Evolutionary conservation across 2,888 invertebrate species (phyloP), one percentile per base, ranked within the genome.

Genomic region (Nymphalis c-album): DNA sequence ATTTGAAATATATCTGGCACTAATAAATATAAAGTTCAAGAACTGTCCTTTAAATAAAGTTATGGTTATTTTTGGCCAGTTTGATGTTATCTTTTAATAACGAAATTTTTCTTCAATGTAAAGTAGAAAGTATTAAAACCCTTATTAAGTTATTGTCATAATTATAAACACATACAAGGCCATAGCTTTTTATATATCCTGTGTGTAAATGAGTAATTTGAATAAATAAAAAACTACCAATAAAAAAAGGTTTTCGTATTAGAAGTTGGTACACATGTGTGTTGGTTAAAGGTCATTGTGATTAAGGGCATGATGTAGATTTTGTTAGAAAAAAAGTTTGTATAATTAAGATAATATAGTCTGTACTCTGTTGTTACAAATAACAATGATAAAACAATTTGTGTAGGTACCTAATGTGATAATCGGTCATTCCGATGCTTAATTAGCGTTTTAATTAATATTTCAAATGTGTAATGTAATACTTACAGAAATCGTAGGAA

Each of bases 401-500:
- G 31, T 55, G n/a, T 16, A 31, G 17, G 17, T 7, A 10, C 22
- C 16, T 55, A n/a, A 55, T 31, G 13, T 40, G 7, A 40, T 40
- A 31, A 50, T 57, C 35, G 57, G 35, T 57, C 57, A 57, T 53
- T 57, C 40, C 18, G 8, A 50, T 35, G 50, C 7, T 48, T 55
- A 48, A 53, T 62, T 18, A 26, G 31, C 31, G 53, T 16, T 31
- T 31, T 64, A 31, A 7, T 45, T 13, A 16, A 63, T 20, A 45
- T 53, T 4, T 20, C 67, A 22, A 45, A 7, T 46, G 45, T 31
- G 47, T 63, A 45, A 61, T 17, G 62, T 40, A 57, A 57, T 75
- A 76, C 76, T 76, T 64, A 76, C 76, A 60, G 70, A 66, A 67
- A 67, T 65, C 55, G 53, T 63, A 68, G 60, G 69, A 67, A 67